Evolutionary conservation across 2,888 invertebrate species (phyloP).

Genomic region (Ganaspis brasiliensis): DNA sequence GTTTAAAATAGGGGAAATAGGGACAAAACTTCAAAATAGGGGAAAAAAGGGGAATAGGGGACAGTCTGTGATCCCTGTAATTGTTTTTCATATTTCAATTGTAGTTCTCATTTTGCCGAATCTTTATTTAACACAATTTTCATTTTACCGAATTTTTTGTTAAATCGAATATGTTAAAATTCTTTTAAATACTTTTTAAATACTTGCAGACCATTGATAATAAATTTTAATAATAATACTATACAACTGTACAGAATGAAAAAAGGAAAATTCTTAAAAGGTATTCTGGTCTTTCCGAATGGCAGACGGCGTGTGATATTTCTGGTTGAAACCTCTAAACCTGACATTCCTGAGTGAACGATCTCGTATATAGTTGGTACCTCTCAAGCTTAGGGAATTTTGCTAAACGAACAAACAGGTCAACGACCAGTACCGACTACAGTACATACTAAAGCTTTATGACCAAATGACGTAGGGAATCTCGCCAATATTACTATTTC

Average conservation of each 20-base stretch:
- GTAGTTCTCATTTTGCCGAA: too few species aligned
- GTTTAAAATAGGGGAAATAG: too few species aligned
- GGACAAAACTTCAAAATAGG: too few species aligned
- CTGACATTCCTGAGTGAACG: constrained; percentile 37
- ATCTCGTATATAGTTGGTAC: constrained; percentile 19
- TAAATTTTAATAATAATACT: constrained; percentile 9
- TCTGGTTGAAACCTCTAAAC: constrained; percentile 40
- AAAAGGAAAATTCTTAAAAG: constrained; percentile 29
- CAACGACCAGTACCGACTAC: constrained; percentile 28
- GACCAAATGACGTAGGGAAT: constrained; percentile 21
- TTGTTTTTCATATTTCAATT: too few species aligned
- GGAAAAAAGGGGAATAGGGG: too few species aligned
- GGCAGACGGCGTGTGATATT: constrained; percentile 35
- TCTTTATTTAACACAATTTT: too few species aligned
- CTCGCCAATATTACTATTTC: constrained; percentile 24
- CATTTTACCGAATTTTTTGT: too few species aligned
- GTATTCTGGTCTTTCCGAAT: constrained; percentile 32
- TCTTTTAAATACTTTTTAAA: too few species aligned
- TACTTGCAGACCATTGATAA: too few species aligned
- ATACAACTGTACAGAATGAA: not conserved
- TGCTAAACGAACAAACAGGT: constrained; percentile 36
- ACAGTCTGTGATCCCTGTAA: too few species aligned
- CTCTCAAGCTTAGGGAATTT: constrained; percentile 28
- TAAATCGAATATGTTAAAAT: too few species aligned
- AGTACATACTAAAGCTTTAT: not conserved